Evolutionary conservation across 1,140 invertebrate species (phyloP).

Genomic region (Harpegnathos saltator): DNA sequence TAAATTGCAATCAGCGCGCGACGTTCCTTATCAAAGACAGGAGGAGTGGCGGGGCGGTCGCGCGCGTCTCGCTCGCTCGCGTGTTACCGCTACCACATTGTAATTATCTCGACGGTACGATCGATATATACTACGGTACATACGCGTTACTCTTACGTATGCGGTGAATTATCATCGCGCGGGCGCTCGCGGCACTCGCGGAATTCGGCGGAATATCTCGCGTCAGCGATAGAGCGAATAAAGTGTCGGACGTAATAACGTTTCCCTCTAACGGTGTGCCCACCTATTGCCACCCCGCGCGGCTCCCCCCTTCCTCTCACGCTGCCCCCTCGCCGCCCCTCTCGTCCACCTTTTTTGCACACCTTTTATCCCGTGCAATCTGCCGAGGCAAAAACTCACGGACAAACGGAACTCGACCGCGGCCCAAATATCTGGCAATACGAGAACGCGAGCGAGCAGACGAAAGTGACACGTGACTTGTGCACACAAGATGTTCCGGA

Average conservation of each 20-base stretch:
- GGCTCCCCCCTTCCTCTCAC: no score
- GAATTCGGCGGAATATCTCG: slow-evolving; percentile 43
- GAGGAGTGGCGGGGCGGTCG: no score
- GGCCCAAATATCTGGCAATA: slow-evolving; percentile 26
- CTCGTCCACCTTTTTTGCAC: no score
- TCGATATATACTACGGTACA: not conserved
- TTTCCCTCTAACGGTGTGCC: slow-evolving; percentile 3
- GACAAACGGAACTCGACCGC: slow-evolving; percentile 12
- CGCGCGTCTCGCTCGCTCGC: not conserved
- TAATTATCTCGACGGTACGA: slow-evolving; percentile 49
- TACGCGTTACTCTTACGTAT: slow-evolving; percentile 29
- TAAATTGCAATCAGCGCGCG: slow-evolving; percentile 44
- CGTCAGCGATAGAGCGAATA: slow-evolving; percentile 42
- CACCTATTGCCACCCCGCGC: not conserved
- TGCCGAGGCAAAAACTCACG: slow-evolving; percentile 27
- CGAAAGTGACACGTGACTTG: slow-evolving; percentile 26
- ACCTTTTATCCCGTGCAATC: not conserved
- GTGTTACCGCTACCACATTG: not conserved
- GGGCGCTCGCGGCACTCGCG: slow-evolving; percentile 38
- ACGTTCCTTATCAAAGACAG: slow-evolving; percentile 50
- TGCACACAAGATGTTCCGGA: not conserved
- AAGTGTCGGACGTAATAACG: slow-evolving; percentile 56
- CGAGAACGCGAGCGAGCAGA: not conserved
- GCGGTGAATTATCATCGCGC: slow-evolving; percentile 33
- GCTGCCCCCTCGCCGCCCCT: no score